These are phyloP conservation scores for Euwallacea fornicatus DNA, from an alignment of 1,140 invertebrate species.

Conservation along the genomic window DNA sequence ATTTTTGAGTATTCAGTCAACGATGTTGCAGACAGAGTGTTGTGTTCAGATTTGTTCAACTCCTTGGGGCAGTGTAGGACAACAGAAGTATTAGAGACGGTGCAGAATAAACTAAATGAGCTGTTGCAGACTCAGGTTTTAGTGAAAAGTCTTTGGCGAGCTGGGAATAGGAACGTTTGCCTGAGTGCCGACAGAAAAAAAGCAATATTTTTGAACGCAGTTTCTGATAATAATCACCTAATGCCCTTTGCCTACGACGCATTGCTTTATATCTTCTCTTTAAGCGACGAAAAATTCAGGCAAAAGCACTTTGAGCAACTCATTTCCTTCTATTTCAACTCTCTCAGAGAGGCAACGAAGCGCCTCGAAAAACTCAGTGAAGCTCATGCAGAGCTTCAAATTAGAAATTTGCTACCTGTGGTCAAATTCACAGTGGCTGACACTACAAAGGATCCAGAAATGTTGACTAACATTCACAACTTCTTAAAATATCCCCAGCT, in stretches of 20 bases:
- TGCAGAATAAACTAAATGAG: slow-evolving; percentile 16
- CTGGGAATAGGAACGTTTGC: slow-evolving; percentile 10
- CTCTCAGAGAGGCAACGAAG: neutral
- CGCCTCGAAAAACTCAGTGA: neutral
- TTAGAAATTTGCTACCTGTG: slow-evolving; percentile 13
- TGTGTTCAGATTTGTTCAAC: neutral
- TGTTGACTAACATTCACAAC: slow-evolving; percentile 14
- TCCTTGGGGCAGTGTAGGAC: neutral
- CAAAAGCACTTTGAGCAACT: slow-evolving; percentile 23
- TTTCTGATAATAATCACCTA: neutral
- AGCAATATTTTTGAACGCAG: slow-evolving; percentile 8
- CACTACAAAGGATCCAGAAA: neutral
- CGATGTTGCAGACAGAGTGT: neutral
- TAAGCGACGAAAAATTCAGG: slow-evolving; percentile 26
- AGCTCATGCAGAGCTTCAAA: neutral
- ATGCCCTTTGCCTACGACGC: slow-evolving; percentile 27
- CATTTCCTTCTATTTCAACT: slow-evolving; percentile 8
- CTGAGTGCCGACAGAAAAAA: neutral
- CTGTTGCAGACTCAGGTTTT: slow-evolving; percentile 1
- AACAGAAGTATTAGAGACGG: slow-evolving; percentile 4
- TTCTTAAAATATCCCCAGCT: slow-evolving; percentile 21
- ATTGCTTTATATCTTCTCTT: slow-evolving; percentile 24
- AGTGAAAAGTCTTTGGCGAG: slow-evolving; percentile 8
- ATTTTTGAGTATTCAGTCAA: neutral
- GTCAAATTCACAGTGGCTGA: neutral